Percentiles rank a stretch among this genome's conserved stretches.
These are phyloP conservation scores for Aphelenchoides fujianensis DNA, from an alignment of 1,140 invertebrate genomes.

Conservation along the genomic window DNA sequence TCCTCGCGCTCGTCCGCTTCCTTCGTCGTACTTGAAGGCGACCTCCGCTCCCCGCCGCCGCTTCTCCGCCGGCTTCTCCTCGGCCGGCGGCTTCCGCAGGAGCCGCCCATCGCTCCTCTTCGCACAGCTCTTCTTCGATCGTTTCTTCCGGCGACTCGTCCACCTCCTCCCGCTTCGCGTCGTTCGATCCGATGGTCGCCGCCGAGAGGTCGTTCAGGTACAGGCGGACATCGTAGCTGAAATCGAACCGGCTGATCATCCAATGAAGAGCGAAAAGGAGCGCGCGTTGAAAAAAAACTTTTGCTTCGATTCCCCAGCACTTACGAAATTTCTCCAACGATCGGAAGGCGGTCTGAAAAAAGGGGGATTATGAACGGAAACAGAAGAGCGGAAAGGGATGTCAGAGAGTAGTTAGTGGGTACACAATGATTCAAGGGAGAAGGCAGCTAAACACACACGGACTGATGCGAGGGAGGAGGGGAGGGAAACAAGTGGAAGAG, in stretches of 20 bases:
- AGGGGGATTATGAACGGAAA: no score
- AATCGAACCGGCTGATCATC: background rate
- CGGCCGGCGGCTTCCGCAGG: background rate
- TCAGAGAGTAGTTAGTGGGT: no score
- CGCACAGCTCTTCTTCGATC: slow-evolving; percentile 19
- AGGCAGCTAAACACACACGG: no score
- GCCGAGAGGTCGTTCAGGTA: slow-evolving; percentile 3
- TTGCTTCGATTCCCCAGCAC: background rate
- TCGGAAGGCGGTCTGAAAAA: no score
- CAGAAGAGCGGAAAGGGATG: no score
- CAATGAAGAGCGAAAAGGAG: background rate
- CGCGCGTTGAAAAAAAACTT: slow-evolving; percentile 1
- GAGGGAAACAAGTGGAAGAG: no score
- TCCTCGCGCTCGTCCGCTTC: background rate
- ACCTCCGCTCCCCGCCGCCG: slow-evolving; percentile 7
- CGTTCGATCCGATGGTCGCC: background rate
- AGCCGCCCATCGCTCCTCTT: background rate
- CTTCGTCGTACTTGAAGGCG: slow-evolving; percentile 9
- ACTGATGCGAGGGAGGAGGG: no score
- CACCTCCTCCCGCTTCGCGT: background rate
- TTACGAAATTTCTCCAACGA: no score
- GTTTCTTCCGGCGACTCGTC: background rate
- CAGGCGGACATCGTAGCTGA: slow-evolving; percentile 15
- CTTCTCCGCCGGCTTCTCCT: background rate
- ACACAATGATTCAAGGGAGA: no score